phyloP scores from a whole-genome alignment of 1,140 invertebrate species.

The Babylonia areolata region DNA sequence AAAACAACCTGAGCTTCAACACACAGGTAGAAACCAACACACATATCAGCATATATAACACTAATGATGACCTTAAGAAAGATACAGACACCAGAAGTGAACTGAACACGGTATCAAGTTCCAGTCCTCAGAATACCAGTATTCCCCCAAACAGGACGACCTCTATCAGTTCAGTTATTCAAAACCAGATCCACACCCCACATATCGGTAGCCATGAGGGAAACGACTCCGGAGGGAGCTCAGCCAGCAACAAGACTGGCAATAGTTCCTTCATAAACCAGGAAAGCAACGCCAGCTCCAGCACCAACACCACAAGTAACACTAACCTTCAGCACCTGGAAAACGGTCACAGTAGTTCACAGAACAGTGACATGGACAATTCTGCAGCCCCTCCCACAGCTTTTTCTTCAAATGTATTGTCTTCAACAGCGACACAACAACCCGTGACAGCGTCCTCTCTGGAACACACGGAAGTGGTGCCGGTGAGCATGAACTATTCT shows the following conservation, averaged over 20 bases:
- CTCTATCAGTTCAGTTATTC: background rate
- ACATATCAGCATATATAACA: background rate
- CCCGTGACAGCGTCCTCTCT: background rate
- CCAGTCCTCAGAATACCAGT: background rate
- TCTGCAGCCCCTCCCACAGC: too few species aligned
- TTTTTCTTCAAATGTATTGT: background rate
- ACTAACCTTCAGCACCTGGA: background rate
- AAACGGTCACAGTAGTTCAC: background rate
- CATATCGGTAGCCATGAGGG: background rate
- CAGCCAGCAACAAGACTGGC: background rate
- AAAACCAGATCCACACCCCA: background rate
- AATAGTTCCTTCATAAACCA: background rate
- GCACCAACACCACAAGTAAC: background rate
- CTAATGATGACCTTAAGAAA: background rate
- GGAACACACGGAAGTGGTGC: background rate
- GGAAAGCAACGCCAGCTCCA: background rate
- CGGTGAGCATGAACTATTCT: background rate
- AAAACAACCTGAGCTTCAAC: background rate
- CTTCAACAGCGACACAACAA: background rate
- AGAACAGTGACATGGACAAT: background rate
- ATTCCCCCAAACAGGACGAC: background rate
- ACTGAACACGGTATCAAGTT: background rate
- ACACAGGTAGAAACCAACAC: background rate
- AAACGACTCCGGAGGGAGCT: background rate
- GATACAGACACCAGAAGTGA: background rate